phyloP scores from a whole-genome alignment of 1,140 invertebrate species.

The Periplaneta americana region DNA sequence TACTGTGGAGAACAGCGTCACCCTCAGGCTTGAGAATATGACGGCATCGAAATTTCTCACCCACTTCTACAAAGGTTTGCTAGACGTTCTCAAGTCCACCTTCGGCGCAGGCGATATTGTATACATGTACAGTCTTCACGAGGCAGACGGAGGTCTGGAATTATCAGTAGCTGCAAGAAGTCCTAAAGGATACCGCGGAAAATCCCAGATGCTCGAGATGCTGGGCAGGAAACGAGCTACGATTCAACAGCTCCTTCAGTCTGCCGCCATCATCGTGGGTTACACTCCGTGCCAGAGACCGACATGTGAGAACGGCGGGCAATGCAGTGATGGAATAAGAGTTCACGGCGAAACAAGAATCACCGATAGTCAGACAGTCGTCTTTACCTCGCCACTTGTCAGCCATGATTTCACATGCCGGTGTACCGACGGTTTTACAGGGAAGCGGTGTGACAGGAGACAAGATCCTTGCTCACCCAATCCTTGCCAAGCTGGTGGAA shows the following conservation, averaged over 20 bases:
- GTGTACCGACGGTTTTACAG: constrained; percentile 73
- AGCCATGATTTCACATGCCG: constrained; percentile 71
- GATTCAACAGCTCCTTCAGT: constrained; percentile 55
- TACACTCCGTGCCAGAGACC: constrained; percentile 64
- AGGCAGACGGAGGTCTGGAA: constrained; percentile 56
- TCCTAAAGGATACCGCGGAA: constrained; percentile 48
- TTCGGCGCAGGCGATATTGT: constrained; percentile 57
- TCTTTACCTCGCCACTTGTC: constrained; percentile 75
- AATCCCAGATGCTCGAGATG: constrained; percentile 54
- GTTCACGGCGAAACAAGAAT: constrained; percentile 63
- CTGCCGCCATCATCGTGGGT: constrained; percentile 49
- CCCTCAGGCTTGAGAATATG: constrained; percentile 65
- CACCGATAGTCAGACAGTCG: constrained; percentile 64
- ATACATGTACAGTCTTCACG: constrained; percentile 67
- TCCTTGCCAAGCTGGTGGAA: constrained; percentile 75
- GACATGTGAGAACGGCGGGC: constrained; percentile 68
- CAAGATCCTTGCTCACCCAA: constrained; percentile 89
- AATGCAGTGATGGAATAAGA: constrained; percentile 65
- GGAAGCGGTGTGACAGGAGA: constrained; percentile 70
- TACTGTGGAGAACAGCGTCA: constrained; percentile 78
- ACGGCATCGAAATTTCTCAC: constrained; percentile 67
- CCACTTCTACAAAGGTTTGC: constrained; percentile 64
- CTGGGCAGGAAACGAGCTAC: constrained; percentile 55
- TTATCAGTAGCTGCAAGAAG: constrained; percentile 59
- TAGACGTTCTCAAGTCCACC: constrained; percentile 60